A percentile compares a stretch with the other conserved stretches of the same genome.
phyloP scores from a whole-genome alignment of 1,140 invertebrate genomes.

The Hermetia illucens region DNA sequence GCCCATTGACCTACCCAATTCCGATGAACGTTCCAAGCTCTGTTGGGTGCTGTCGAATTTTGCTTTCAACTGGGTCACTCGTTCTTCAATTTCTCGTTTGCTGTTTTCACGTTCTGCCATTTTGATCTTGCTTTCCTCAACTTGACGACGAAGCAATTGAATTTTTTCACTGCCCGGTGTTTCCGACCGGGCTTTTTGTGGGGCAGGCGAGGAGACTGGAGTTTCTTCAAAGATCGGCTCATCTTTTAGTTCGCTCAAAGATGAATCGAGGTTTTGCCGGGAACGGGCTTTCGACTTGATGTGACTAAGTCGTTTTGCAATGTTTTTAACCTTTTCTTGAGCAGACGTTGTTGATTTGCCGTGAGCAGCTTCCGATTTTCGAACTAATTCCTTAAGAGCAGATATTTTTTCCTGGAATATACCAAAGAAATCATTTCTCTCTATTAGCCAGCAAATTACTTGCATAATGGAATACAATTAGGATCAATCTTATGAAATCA shows the following conservation, averaged over 20 bases:
- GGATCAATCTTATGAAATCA: too few relatives aligned
- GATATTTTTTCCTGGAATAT: conserved; percentile 12
- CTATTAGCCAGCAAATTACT: too few relatives aligned
- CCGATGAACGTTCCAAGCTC: conserved; percentile 20
- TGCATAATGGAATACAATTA: too few relatives aligned
- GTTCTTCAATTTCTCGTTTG: conserved; percentile 32
- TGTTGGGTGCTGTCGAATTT: conserved; percentile 31
- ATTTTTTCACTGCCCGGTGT: conserved; percentile 32
- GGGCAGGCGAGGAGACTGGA: background rate
- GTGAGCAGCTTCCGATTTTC: conserved; percentile 11
- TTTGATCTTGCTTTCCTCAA: conserved; percentile 34
- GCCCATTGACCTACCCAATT: conserved; percentile 26
- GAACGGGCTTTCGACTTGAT: conserved; percentile 10
- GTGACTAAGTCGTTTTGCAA: conserved; percentile 10
- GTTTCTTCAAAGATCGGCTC: background rate
- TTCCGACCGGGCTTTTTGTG: conserved; percentile 1
- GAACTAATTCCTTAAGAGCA: conserved; percentile 12
- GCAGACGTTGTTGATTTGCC: conserved; percentile 9
- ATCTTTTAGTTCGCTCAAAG: conserved; percentile 4
- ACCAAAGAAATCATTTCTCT: background rate
- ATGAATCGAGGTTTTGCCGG: conserved; percentile 3
- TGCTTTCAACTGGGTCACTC: conserved; percentile 30
- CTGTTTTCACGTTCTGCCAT: conserved; percentile 30
- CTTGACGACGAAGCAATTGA: conserved; percentile 32
- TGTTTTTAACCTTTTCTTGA: conserved; percentile 13